Base-by-base conservation (phyloP, 2,888 invertebrate genomes). In the Eurois occulta region DNA sequence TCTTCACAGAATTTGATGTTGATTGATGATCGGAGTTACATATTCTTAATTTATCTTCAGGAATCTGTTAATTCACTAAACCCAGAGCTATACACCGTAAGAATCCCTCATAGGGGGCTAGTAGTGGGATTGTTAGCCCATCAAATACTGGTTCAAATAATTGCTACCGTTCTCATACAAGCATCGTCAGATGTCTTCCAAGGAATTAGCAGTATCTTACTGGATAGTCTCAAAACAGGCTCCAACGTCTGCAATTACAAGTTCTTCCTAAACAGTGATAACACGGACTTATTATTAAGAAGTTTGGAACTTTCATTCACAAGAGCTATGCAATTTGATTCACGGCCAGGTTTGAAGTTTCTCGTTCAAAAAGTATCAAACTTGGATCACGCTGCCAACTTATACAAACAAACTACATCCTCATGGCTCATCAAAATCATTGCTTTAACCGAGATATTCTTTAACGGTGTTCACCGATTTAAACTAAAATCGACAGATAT, bases 341-440 rank as follows among this genome's bases (percentile, higher is more conserved):
- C 98, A 16, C 97, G 99, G 52, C 99, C 99, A 0, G 99, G 99
- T 0, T 96, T 99, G 35, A 99, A 99, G 94, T 99, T 99, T 93
- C 97, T 99, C 6, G 98, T 99, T 83, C 99, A 99, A 94, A 99
- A 99, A 96, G 99, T 99, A 0, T 98, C 98, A 0, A 98, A 98
- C 91, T 97, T 99, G 84, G 98, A 98, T 80, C 97, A 98, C 88
- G 98, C 99, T 8, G 99, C 99, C 2, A 99, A 99, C 94, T 96
- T 99, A n/a, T 99, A 99, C 92, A 98, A 98, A 80, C 99, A 99
- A 95, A 98, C 99, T 18, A 99, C 99, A 52, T 98, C 99, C 0
- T 98, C 99, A 0, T 99, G 99, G 98, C 98, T 99, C 62, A 98
- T 99, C 35, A 98, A 98, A 94, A 98, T 98, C 72, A 98, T 99